Conservation (phyloP, 2,888 invertebrate genomes). For the Pantelozetes paolii region DNA sequence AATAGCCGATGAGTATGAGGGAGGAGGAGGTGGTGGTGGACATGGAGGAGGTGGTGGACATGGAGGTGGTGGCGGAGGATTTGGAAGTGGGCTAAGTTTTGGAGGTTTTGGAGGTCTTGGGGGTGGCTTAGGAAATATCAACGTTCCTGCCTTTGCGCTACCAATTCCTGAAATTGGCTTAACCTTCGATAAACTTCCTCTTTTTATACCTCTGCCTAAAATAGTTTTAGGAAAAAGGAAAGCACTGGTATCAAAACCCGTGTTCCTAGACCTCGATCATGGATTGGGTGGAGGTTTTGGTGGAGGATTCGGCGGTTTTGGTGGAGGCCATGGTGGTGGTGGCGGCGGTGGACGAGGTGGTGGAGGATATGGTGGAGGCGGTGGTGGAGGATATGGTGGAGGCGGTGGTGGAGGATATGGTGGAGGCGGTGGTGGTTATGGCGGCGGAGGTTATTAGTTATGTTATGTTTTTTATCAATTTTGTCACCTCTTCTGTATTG, state of each 20-base stretch:
- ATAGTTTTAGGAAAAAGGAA: neutral
- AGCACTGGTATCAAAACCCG: neutral
- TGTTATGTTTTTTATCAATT: too few species aligned
- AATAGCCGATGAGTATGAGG: neutral
- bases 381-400: too few species aligned
- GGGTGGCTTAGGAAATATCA: neutral
- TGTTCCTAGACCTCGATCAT: neutral
- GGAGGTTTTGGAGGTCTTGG: constrained; percentile 7
- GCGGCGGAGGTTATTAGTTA: too few species aligned
- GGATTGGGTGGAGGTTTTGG: too few species aligned
- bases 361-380: too few species aligned
- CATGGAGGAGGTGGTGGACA: too few species aligned
- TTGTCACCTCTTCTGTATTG: too few species aligned
- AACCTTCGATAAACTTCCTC: constrained; percentile 29
- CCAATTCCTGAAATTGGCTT: constrained; percentile 13
- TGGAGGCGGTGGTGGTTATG: too few species aligned
- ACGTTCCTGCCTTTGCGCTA: neutral
- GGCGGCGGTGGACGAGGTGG: neutral
- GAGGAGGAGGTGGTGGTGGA: constrained; percentile 3
- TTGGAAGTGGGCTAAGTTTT: too few species aligned
- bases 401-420: too few species aligned
- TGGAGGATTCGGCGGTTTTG: too few species aligned
- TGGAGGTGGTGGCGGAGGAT: constrained; percentile 19
- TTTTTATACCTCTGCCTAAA: neutral
- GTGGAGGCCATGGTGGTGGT: neutral